These are phyloP conservation scores for Heliconius nattereri DNA, from an alignment of 1,140 invertebrate species.

Conservation along the genomic window DNA sequence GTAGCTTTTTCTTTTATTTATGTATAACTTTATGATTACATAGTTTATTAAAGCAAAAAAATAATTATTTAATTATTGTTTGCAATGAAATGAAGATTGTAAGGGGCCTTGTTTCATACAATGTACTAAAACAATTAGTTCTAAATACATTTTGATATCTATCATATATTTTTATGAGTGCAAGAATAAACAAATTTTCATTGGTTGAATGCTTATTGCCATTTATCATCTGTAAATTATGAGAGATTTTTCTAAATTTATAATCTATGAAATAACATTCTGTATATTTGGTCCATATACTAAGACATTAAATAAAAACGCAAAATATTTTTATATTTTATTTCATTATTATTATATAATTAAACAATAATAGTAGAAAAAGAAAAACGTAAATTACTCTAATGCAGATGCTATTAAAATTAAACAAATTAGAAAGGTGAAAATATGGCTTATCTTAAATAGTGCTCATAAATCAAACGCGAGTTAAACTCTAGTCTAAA, in stretches of 20 bases:
- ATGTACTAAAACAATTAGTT: constrained; percentile 6
- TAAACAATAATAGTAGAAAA: too few species aligned
- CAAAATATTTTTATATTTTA: constrained; percentile 17
- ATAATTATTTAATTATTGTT: background rate
- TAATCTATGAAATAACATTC: constrained; percentile 42
- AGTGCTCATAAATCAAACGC: too few species aligned
- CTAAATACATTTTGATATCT: background rate
- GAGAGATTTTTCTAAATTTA: constrained; percentile 58
- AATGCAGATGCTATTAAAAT: too few species aligned
- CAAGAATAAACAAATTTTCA: constrained; percentile 27
- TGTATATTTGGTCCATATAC: constrained; percentile 66
- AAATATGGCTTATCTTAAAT: too few species aligned
- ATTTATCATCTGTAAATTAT: constrained; percentile 38
- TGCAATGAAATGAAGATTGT: constrained; percentile 23
- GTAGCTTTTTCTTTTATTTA: constrained; percentile 8
- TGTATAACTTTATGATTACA: background rate
- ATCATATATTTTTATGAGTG: constrained; percentile 28
- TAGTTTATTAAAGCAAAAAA: background rate
- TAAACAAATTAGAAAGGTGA: too few species aligned
- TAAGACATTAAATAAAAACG: constrained; percentile 44
- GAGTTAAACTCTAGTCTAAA: too few species aligned
- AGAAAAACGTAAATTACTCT: too few species aligned
- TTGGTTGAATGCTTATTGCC: constrained; percentile 22
- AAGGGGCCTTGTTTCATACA: constrained; percentile 39
- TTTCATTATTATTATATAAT: background rate